Conservation (phyloP, 2,888 invertebrate genomes). For the Megaustenia siamemsis region DNA sequence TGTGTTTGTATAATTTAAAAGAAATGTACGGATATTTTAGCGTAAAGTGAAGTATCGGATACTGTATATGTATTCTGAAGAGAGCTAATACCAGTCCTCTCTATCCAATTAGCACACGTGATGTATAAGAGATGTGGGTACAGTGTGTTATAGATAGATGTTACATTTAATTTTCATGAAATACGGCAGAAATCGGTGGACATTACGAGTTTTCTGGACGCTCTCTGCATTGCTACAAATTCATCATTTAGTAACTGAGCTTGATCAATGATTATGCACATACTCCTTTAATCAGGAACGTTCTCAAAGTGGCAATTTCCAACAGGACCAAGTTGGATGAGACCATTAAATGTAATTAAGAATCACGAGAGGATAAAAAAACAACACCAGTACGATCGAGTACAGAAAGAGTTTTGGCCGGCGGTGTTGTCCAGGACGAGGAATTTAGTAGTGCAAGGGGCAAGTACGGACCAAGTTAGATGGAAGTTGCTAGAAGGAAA, state of each 20-base stretch:
- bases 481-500: constrained; percentile 29
- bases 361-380: neutral
- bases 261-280: constrained; percentile 41
- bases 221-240: neutral
- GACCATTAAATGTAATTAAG: constrained; percentile 43
- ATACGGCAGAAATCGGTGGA: neutral
- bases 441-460: neutral
- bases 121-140: too few species aligned
- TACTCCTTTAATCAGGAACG: constrained; percentile 34
- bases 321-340: constrained; percentile 14
- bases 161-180: too few species aligned
- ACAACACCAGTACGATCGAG: neutral
- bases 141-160: too few species aligned
- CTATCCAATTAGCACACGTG: too few species aligned
- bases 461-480: neutral
- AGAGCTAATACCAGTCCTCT: too few species aligned
- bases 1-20: too few species aligned
- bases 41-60: too few species aligned
- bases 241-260: neutral
- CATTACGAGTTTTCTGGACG: neutral
- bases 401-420: neutral
- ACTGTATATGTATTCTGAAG: too few species aligned
- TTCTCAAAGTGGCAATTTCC: constrained; percentile 35
- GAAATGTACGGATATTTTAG: too few species aligned
- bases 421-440: neutral